These are phyloP conservation scores for Acromyrmex heyeri DNA, from an alignment of 1,140 invertebrate species.

Conservation along the genomic window DNA sequence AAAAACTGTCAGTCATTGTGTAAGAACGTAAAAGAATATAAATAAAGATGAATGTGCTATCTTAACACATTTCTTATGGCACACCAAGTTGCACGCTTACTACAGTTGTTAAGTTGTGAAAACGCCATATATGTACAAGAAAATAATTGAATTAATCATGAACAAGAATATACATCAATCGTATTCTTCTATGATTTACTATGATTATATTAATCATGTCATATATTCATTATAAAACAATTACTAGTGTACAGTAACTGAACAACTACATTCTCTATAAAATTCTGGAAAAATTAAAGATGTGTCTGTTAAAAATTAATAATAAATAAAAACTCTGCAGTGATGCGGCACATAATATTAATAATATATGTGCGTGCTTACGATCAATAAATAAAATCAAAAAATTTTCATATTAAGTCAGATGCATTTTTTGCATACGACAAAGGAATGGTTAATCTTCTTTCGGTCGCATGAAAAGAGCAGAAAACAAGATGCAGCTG, in stretches of 20 bases:
- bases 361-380: neutral
- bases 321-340: neutral
- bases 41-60: conserved; percentile 42
- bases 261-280: neutral
- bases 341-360: neutral
- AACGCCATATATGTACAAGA: neutral
- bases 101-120: conserved; percentile 33
- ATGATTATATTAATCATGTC: neutral
- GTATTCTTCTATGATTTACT: conserved; percentile 5
- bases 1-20: conserved; percentile 49
- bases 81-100: neutral
- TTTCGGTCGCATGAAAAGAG: conserved; percentile 16
- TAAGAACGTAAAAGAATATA: conserved; percentile 31
- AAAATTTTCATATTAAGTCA: neutral
- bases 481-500: conserved; percentile 58
- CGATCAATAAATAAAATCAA: neutral
- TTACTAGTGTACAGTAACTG: neutral
- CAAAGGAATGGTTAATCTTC: conserved; percentile 33
- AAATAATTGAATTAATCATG: conserved; percentile 45
- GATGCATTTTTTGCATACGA: neutral
- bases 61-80: conserved; percentile 42
- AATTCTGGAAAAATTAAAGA: neutral
- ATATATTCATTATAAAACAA: neutral
- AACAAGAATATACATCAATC: neutral
- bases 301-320: neutral